Evolutionary conservation across 1,140 invertebrate genomes (phyloP), one percentile per base, ranked within the genome.

Genomic region (Papilio machaon): DNA sequence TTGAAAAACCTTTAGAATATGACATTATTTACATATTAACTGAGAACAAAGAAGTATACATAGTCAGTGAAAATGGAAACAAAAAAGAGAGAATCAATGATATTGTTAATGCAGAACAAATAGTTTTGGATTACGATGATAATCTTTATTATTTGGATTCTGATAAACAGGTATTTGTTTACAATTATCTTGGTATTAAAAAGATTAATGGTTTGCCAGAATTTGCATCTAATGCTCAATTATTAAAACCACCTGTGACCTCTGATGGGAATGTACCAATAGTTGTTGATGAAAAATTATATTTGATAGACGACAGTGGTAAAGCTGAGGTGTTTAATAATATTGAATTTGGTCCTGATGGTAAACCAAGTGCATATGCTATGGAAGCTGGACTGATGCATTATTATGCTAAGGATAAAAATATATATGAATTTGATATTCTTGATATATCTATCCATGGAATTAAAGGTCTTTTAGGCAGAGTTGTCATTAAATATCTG

Each of bases 391-490:
- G 85, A 0, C 52, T 90, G 0, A 82, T 93, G 11, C 88, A 91
- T 54, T 93, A 90, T 73, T 91, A 87, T 43, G 91, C 84, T 17
- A 84, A 85, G 52, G 83, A 92, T 10, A 91, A 91, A 54, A 90
- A 91, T 23, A 90, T 93, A 73, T 93, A 93, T 43, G 88, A 92
- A 81, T 91, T 86, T 60, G 91, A 91, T 38, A 10, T 90, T 9
- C 23, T 35, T 35, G 64, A 67, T 35, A 35, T 67, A 67, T 67
- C 23, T 67, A 15, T 67, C 0, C 23, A 67, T 35, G 64, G 64
- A 6, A 15, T 67, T 15, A 35, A 35, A 35, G 64, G 23, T 15
- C 3, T 30, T 15, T 67, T 67, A 67, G 64, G 23, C 3, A 38
- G 64, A 17, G 64, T 67, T 67, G 60, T 35, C 35, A 8, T 35